Base-by-base conservation (phyloP, 2,888 invertebrate genomes). In the Orthosia gothica region DNA sequence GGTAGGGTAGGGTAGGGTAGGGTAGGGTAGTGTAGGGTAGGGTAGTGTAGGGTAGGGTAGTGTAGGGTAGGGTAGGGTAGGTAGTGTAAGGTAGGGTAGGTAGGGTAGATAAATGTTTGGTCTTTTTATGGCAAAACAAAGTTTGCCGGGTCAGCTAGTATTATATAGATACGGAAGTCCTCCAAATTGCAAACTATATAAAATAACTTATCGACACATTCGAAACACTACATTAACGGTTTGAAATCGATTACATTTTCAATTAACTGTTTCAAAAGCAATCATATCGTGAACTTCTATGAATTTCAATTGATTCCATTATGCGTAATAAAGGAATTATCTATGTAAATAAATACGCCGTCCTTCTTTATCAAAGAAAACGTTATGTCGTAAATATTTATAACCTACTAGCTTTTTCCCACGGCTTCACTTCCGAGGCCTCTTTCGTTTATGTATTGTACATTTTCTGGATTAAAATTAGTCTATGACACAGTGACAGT, bases 361-460 rank as follows among this genome's bases (percentile, higher is more conserved):
- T 55, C 73, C 64, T 54, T 11, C 11, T 55, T 1, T 55, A n/a
- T 13, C 23, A 70, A 47, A 45, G 64, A 65, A 69, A 52, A 20
- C 4, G 3, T 61, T 3, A 20, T 16, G 59, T 69, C 67, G n/a
- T 83, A 58, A 82, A 82, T 64, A 54, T 75, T 85, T 82, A 82
- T 61, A 62, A 20, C 45, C 2, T 20, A 45, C 45, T 45, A 61
- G 16, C 1, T 15, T 61, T 40, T n/a, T 45, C 12, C 15, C n/a
- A 1, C 7, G 45, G 13, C 15, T 59, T 45, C 40, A 12, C 40
- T 59, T 9, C 32, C 16, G 16, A 18, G 11, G 7, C 0, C 2
- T 52, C 5, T n/a, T 54, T 12, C 3, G 50, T 3, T 32, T 32
- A 18, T 2, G 5, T 52, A 52, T 52, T 52, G n/a, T 18, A 12